Percentiles rank a stretch among this genome's conserved stretches.
Evolutionary conservation across 2,113 vertebrate genomes (phyloP).

Genomic region (Ursus arctos): DNA sequence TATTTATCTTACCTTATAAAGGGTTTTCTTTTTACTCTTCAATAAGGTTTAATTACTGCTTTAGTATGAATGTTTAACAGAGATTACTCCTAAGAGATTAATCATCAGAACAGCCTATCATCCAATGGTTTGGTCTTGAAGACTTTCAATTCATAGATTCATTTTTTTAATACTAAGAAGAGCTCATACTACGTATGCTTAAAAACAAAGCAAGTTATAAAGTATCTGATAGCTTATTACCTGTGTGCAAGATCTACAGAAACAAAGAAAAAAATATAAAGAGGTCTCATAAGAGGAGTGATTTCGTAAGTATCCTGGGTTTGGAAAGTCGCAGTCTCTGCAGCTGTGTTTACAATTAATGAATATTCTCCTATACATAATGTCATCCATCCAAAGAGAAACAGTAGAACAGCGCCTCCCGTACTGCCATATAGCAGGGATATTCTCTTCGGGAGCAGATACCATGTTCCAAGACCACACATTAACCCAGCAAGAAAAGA

Average conservation of each 20-base stretch:
- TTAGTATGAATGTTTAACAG: conserved; percentile 44
- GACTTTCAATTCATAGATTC: conserved; percentile 48
- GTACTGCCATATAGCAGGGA: conserved; percentile 91
- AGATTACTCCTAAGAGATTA: conserved; percentile 16
- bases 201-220: conserved; percentile 58
- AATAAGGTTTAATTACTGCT: conserved; percentile 29
- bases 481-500: conserved; percentile 93
- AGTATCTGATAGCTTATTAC: conserved; percentile 85
- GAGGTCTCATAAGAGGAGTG: conserved; percentile 95
- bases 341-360: conserved; percentile 95
- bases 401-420: conserved; percentile 91
- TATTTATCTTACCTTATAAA: conserved; percentile 10
- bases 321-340: conserved; percentile 97
- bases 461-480: conserved; percentile 97
- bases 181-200: conserved; percentile 19
- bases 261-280: conserved; percentile 96
- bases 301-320: conserved; percentile 97
- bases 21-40: not conserved
- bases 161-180: conserved; percentile 26
- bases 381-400: conserved; percentile 96
- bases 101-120: conserved; percentile 45
- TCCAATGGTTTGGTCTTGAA: not conserved
- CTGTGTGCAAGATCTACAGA: conserved; percentile 95
- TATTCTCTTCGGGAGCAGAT: conserved; percentile 94
- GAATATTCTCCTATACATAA: conserved; percentile 97